These are phyloP conservation scores for Thryonomys swinderianus DNA, from an alignment of 2,113 vertebrate genomes.

Conservation along the genomic window DNA sequence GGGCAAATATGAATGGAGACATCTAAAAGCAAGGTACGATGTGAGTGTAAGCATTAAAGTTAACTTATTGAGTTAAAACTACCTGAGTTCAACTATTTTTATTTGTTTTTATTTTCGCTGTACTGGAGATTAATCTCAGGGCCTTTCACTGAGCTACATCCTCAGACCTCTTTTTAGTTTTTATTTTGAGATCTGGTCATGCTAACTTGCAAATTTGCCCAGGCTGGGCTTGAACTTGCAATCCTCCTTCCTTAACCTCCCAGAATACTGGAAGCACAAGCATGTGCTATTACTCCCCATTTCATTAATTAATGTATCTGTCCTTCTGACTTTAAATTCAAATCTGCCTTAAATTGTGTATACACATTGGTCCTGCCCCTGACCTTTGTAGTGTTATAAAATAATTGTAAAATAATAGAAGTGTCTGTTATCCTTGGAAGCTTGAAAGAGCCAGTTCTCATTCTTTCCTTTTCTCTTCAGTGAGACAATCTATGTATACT, in stretches of 20 bases:
- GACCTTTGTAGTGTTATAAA: not conserved
- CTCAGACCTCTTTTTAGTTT: not conserved
- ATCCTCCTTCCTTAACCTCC: not conserved
- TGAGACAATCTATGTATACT: conserved; percentile 1
- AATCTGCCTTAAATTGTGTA: conserved; percentile 10
- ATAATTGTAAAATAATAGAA: conserved; percentile 35
- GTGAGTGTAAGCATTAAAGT: not conserved
- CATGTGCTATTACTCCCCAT: not conserved
- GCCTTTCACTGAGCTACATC: not conserved
- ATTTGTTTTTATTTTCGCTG: not conserved
- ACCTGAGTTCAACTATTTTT: not conserved
- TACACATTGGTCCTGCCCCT: not conserved
- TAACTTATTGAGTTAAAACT: not conserved
- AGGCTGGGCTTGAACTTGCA: not conserved
- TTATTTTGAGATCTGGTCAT: not conserved
- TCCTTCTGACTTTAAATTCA: not conserved
- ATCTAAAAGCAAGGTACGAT: not conserved
- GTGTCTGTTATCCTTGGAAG: not conserved
- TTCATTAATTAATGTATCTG: not conserved
- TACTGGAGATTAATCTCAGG: not conserved
- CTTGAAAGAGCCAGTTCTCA: not conserved
- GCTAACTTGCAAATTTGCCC: not conserved
- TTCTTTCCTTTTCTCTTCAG: not conserved
- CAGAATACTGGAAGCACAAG: not conserved
- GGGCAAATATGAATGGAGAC: not conserved